phyloP scores from a whole-genome alignment of 2,888 invertebrate species.

The Mythimna loreyi region DNA sequence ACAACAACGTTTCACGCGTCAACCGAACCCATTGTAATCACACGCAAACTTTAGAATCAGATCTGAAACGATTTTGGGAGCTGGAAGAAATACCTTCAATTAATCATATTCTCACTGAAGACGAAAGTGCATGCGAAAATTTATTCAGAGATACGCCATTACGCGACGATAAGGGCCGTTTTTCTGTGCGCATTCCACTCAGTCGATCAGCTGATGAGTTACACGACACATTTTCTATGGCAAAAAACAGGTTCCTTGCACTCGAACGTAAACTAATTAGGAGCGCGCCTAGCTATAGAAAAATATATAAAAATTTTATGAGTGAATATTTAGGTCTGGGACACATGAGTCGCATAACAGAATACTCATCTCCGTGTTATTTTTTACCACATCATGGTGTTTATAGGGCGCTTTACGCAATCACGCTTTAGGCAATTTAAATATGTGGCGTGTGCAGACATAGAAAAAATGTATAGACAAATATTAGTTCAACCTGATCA shows the following conservation, averaged over 20 bases:
- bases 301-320: slow-evolving; percentile 5
- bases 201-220: slow-evolving; percentile 23
- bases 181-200: slow-evolving; percentile 32
- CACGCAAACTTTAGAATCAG: slow-evolving; percentile 19
- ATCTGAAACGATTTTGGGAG: slow-evolving; percentile 36
- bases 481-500: slow-evolving; percentile 38
- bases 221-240: slow-evolving; percentile 23
- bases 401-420: slow-evolving; percentile 33
- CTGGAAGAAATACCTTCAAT: slow-evolving; percentile 16
- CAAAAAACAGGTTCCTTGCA: slow-evolving; percentile 30
- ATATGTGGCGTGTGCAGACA: slow-evolving; percentile 45
- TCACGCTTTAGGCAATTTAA: slow-evolving; percentile 51
- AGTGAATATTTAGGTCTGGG: slow-evolving; percentile 14
- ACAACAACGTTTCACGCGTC: background rate
- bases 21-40: slow-evolving; percentile 19
- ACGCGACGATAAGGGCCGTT: slow-evolving; percentile 25
- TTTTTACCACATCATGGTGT: slow-evolving; percentile 10
- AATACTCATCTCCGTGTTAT: slow-evolving; percentile 15
- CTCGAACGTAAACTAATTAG: slow-evolving; percentile 36
- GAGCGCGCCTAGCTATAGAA: slow-evolving; percentile 14
- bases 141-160: slow-evolving; percentile 17
- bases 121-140: slow-evolving; percentile 33
- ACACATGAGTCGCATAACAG: slow-evolving; percentile 15
- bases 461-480: no score
- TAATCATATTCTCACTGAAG: background rate